Conservation (phyloP, 1,140 invertebrate species). For the Ceratosolen fusciceps region DNA sequence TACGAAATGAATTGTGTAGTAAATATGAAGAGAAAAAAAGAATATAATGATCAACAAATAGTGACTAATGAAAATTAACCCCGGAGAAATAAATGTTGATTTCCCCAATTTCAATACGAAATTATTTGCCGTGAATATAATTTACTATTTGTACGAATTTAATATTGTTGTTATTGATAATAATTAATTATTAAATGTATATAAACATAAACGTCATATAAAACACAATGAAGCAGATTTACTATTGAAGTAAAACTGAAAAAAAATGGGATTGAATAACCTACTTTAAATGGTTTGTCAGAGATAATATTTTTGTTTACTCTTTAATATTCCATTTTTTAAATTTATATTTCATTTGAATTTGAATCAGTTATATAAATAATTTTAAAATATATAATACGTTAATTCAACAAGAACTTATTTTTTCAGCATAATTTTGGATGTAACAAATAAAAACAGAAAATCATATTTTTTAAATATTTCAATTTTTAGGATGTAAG, state of each 20-base stretch:
- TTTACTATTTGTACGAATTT: constrained; percentile 71
- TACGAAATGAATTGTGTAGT: background rate
- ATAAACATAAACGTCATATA: constrained; percentile 62
- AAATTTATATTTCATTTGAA: too few relatives aligned
- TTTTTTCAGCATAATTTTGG: constrained; percentile 24
- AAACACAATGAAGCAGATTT: constrained; percentile 55
- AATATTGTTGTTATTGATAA: constrained; percentile 71
- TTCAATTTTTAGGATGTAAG: background rate
- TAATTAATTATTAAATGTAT: constrained; percentile 72
- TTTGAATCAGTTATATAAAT: background rate
- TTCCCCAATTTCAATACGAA: constrained; percentile 43
- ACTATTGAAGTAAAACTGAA: constrained; percentile 30
- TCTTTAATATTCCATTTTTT: background rate
- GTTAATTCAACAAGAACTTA: constrained; percentile 30
- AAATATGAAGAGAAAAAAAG: constrained; percentile 33
- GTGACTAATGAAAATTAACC: constrained; percentile 34
- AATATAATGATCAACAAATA: constrained; percentile 35
- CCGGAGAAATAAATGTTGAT: constrained; percentile 37
- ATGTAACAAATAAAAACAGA: too few relatives aligned
- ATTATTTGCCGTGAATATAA: constrained; percentile 67
- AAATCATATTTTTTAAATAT: too few relatives aligned
- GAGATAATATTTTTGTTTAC: constrained; percentile 32
- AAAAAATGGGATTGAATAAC: constrained; percentile 38
- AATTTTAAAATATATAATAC: constrained; percentile 7
- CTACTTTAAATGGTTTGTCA: constrained; percentile 37